A percentile compares a stretch with the other conserved stretches of the same genome.
Evolutionary conservation across 2,113 vertebrate species (phyloP).

Genomic region (Prunella himalayana): DNA sequence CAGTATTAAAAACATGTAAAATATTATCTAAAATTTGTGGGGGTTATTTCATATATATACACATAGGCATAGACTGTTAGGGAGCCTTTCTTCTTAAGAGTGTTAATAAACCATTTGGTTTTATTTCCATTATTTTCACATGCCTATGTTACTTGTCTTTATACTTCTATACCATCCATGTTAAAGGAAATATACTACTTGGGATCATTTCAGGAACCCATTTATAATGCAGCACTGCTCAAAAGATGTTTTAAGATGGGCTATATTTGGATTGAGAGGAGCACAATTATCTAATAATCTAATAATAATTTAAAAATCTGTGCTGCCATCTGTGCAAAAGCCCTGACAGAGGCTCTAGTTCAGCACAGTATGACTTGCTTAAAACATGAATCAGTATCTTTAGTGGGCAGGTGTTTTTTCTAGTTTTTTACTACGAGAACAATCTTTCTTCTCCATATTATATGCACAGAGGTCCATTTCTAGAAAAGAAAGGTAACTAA

Average conservation of each 20-base stretch:
- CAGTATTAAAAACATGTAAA: not conserved
- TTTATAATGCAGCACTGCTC: not conserved
- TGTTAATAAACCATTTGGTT: not conserved
- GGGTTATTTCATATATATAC: not conserved
- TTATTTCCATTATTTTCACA: not conserved
- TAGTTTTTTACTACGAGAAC: not conserved
- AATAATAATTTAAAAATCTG: constrained; percentile 57
- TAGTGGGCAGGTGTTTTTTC: not conserved
- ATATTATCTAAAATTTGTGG: not conserved
- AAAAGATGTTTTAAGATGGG: not conserved
- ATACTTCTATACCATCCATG: not conserved
- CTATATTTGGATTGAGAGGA: constrained; percentile 25
- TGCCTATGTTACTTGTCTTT: not conserved
- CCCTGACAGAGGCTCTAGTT: not conserved
- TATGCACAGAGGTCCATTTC: not conserved
- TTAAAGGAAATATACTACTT: not conserved
- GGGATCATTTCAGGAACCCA: not conserved
- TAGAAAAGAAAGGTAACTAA: not conserved
- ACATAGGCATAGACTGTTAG: not conserved
- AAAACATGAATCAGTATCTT: not conserved
- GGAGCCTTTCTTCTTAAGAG: not conserved
- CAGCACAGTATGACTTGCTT: not conserved
- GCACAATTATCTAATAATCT: constrained; percentile 42
- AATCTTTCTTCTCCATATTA: not conserved
- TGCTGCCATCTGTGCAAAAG: constrained; percentile 48